phyloP scores from a whole-genome alignment of 2,888 invertebrate genomes.

The Brachylomia viminalis region DNA sequence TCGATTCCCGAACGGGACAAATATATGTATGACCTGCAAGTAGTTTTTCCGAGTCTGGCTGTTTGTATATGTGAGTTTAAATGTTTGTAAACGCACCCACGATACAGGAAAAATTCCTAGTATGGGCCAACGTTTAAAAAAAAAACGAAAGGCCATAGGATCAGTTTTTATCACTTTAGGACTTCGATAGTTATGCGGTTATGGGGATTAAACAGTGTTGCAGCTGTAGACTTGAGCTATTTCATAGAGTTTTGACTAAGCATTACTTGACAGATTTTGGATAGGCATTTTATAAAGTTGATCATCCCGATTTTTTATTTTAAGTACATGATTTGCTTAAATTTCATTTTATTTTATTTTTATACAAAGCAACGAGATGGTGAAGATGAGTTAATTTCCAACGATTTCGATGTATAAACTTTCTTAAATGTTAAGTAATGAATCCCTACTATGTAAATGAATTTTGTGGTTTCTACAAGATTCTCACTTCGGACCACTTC shows the following conservation, averaged over 20 bases:
- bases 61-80: no score
- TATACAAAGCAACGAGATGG: not conserved
- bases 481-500: not conserved
- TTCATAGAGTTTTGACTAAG: not conserved
- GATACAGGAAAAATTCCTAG: no score
- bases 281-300: not conserved
- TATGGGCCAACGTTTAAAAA: no score
- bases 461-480: constrained; percentile 4
- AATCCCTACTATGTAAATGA: not conserved
- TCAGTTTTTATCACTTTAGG: constrained; percentile 2
- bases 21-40: no score
- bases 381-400: not conserved
- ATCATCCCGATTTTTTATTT: not conserved
- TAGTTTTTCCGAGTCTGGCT: no score
- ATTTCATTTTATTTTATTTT: no score
- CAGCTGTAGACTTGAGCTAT: not conserved
- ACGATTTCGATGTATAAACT: not conserved
- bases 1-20: no score
- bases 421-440: not conserved
- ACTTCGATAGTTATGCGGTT: not conserved
- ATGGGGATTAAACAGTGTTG: not conserved
- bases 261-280: not conserved
- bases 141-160: not conserved
- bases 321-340: no score
- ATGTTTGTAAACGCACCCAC: no score